Percentiles rank a stretch among this genome's conserved stretches.
These are phyloP conservation scores for Eudasyphora cyanicolor DNA, from an alignment of 2,888 invertebrate species.

Conservation along the genomic window DNA sequence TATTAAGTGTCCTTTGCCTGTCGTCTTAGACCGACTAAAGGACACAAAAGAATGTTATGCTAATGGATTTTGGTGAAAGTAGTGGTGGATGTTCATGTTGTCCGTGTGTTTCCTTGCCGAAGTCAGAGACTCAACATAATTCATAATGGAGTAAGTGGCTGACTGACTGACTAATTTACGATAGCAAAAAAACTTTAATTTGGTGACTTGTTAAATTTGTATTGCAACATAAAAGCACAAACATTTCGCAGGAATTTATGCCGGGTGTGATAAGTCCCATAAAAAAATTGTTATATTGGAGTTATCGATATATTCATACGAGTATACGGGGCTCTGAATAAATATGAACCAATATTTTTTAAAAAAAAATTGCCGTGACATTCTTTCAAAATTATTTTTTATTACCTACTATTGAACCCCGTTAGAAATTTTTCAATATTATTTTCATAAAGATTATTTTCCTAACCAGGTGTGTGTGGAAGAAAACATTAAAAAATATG, in stretches of 20 bases:
- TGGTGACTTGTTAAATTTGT: neutral
- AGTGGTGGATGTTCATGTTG: neutral
- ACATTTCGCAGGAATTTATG: neutral
- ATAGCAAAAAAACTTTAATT: constrained; percentile 28
- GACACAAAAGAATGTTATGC: constrained; percentile 23
- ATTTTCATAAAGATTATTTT: too few species aligned
- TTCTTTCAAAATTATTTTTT: too few species aligned
- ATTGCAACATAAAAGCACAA: neutral
- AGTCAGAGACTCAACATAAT: constrained; percentile 9
- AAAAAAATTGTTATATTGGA: neutral
- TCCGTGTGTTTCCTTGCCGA: neutral
- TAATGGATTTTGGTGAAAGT: constrained; percentile 26
- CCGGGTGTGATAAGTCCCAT: neutral
- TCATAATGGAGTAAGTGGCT: too few species aligned
- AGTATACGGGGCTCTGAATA: too few species aligned
- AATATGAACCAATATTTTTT: too few species aligned
- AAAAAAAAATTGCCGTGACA: too few species aligned
- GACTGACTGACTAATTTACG: constrained; percentile 16
- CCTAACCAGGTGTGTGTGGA: too few species aligned
- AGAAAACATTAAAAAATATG: too few species aligned
- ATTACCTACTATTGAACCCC: too few species aligned
- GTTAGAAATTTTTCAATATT: too few species aligned
- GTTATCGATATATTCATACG: too few species aligned
- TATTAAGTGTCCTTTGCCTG: constrained; percentile 34
- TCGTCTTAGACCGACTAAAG: constrained; percentile 22